Percentiles rank a stretch among this genome's conserved stretches.
These are phyloP conservation scores for Tromatobia lineatoria DNA, from an alignment of 2,888 invertebrate species.

Conservation along the genomic window DNA sequence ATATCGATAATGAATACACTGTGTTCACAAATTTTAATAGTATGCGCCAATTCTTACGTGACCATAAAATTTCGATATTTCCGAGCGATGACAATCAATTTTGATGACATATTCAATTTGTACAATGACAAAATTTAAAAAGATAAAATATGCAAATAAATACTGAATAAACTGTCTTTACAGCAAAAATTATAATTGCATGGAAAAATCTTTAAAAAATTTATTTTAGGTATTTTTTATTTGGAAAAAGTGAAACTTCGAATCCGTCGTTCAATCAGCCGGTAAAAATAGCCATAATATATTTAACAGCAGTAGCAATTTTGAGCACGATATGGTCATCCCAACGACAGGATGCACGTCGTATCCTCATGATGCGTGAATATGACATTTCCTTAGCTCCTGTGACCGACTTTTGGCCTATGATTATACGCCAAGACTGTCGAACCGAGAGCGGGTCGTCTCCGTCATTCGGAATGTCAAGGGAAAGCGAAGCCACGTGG, in stretches of 20 bases:
- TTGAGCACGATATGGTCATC: not conserved
- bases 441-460: slow-evolving; percentile 26
- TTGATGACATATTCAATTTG: no score
- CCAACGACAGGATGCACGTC: slow-evolving; percentile 4
- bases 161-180: no score
- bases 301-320: slow-evolving; percentile 1
- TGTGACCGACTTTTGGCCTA: slow-evolving; percentile 66
- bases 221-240: not conserved
- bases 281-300: not conserved
- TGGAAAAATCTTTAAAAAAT: not conserved
- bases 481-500: slow-evolving; percentile 71
- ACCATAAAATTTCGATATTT: no score
- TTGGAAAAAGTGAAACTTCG: not conserved
- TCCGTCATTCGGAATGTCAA: slow-evolving; percentile 67
- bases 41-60: no score
- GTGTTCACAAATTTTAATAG: no score
- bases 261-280: not conserved
- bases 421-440: slow-evolving; percentile 57
- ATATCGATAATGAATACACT: no score
- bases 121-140: no score
- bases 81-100: no score
- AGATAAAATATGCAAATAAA: no score
- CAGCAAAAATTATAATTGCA: no score
- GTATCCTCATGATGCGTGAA: slow-evolving; percentile 17
- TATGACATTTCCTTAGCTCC: slow-evolving; percentile 62